Evolutionary conservation across 2,113 vertebrate genomes (phyloP).

Genomic region (Eubucco bourcierii): DNA sequence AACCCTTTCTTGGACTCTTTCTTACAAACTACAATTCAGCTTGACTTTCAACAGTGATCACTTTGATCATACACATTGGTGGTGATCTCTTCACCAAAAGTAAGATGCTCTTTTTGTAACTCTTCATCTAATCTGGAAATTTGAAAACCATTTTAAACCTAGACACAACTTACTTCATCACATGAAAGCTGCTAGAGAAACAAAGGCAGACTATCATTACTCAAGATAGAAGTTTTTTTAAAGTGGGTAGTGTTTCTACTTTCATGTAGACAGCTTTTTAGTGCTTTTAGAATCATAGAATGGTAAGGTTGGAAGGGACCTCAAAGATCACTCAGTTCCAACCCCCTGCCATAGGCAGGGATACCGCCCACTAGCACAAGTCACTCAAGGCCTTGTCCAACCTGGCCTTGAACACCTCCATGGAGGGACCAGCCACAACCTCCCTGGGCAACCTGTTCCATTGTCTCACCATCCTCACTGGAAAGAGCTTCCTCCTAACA

Average conservation of each 20-base stretch:
- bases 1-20: not conserved
- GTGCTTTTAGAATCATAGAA: not conserved
- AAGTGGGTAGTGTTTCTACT: not conserved
- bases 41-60: not conserved
- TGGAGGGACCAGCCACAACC: no score
- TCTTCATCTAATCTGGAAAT: not conserved
- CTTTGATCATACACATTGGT: not conserved
- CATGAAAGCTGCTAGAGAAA: not conserved
- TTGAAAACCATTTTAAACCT: not conserved
- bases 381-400: no score
- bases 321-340: no score
- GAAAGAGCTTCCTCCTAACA: no score
- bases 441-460: no score
- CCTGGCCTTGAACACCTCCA: no score
- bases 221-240: not conserved
- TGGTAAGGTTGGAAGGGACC: no score
- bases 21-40: not conserved
- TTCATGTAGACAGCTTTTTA: not conserved
- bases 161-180: not conserved
- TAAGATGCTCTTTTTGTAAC: not conserved
- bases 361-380: no score
- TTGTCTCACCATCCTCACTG: no score
- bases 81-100: not conserved
- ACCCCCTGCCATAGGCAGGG: no score
- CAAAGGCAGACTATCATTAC: fast-evolving